Percentiles rank a stretch among this genome's conserved stretches.
Evolutionary conservation across 2,888 invertebrate genomes (phyloP).

Genomic region (Pardosa pseudoannulata): DNA sequence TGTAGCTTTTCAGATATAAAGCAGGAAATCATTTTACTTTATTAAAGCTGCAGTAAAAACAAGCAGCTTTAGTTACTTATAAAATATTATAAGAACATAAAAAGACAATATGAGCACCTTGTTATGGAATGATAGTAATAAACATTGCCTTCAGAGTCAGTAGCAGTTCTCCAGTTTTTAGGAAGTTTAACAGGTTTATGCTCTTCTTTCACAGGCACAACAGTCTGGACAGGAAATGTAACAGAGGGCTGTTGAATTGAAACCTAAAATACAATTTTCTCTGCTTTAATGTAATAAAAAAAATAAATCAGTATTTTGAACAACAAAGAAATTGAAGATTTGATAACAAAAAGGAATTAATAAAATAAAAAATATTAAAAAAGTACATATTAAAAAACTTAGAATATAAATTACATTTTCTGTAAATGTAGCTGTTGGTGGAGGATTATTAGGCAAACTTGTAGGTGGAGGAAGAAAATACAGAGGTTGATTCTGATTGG

Average conservation of each 20-base stretch:
- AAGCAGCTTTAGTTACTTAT: no score
- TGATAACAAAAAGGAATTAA: no score
- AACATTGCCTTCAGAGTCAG: slow-evolving; percentile 87
- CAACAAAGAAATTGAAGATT: no score
- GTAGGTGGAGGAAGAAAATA: slow-evolving; percentile 26
- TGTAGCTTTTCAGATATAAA: no score
- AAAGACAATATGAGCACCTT: slow-evolving; percentile 75
- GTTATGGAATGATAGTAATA: slow-evolving; percentile 90
- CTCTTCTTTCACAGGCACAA: slow-evolving; percentile 22
- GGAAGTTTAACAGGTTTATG: slow-evolving; percentile 67
- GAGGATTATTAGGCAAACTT: slow-evolving; percentile 8
- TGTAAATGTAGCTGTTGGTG: neutral
- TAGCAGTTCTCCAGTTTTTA: slow-evolving; percentile 87
- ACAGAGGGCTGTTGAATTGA: slow-evolving; percentile 1
- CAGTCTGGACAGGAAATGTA: neutral
- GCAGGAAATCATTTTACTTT: no score
- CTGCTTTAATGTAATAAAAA: no score
- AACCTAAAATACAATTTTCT: slow-evolving; percentile 11
- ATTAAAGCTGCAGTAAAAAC: no score
- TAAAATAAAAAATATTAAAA: no score
- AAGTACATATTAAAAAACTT: no score
- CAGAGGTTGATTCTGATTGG: slow-evolving; percentile 36
- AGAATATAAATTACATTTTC: slow-evolving; percentile 51
- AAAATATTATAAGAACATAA: no score
- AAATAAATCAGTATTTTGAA: no score